Percentiles rank a stretch among this genome's conserved stretches.
Conservation (phyloP, 1,140 invertebrate genomes). For the Yoshiicerus persimilis region DNA sequence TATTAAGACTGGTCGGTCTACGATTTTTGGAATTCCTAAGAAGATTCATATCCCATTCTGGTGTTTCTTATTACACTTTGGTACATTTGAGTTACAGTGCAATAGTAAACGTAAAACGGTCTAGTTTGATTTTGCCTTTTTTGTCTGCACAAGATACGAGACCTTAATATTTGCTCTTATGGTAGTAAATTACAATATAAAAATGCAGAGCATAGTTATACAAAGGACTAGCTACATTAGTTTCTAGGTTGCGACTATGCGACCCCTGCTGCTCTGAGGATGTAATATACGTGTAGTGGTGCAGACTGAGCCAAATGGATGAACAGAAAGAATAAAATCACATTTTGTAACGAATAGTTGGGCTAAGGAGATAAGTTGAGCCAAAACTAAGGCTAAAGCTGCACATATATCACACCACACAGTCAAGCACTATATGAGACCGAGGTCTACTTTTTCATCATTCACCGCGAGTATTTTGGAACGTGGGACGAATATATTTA, state of each 20-base stretch:
- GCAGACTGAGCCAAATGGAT: not conserved
- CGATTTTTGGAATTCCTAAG: not conserved
- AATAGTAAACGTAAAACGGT: not conserved
- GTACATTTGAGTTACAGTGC: not conserved
- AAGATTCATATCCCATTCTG: not conserved
- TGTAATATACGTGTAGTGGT: not conserved
- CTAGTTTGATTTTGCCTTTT: not conserved
- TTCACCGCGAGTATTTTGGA: not conserved
- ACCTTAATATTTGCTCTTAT: not conserved
- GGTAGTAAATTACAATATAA: not conserved
- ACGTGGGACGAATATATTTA: conserved; percentile 20
- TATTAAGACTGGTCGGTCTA: not conserved
- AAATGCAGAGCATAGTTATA: not conserved
- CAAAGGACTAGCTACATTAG: not conserved
- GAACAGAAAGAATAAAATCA: not conserved
- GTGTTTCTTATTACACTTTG: not conserved
- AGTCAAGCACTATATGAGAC: not conserved
- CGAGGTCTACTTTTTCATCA: not conserved
- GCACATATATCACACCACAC: not conserved
- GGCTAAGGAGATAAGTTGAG: not conserved
- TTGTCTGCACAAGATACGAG: not conserved
- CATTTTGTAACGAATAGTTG: not conserved
- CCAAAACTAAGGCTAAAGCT: not conserved
- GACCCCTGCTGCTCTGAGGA: not conserved
- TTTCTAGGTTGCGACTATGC: not conserved